A percentile compares a stretch with the other conserved stretches of the same genome.
These are phyloP conservation scores for Cyrtonyx montezumae DNA, from an alignment of 2,113 vertebrate species.

Conservation along the genomic window DNA sequence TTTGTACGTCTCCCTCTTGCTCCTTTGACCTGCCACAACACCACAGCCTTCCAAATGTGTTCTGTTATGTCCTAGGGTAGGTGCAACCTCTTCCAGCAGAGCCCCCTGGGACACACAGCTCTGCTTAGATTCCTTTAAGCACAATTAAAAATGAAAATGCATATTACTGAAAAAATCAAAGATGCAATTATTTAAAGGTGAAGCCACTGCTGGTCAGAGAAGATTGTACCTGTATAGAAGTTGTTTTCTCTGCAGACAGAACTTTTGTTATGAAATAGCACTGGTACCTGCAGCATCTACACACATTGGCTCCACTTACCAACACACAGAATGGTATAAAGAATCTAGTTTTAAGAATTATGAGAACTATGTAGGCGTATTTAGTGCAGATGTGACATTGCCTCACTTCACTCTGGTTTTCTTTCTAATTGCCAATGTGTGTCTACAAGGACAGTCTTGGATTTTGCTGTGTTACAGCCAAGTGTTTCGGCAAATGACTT, in stretches of 20 bases:
- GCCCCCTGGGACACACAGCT: neutral
- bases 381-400: neutral
- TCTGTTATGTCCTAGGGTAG: neutral
- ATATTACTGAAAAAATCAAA: neutral
- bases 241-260: neutral
- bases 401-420: neutral
- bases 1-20: neutral
- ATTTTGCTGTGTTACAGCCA: neutral
- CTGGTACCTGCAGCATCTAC: neutral
- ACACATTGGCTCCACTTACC: neutral
- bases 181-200: neutral
- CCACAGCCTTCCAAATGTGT: neutral
- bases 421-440: neutral
- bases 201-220: neutral
- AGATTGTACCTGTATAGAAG: neutral
- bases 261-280: neutral
- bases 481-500: slow-evolving; percentile 6
- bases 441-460: neutral
- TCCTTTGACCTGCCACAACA: neutral
- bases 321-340: neutral
- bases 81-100: neutral
- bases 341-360: neutral
- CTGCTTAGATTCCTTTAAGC: neutral
- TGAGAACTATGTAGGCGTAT: neutral
- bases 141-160: neutral